These are phyloP conservation scores for Prinia subflava DNA, from an alignment of 2,113 vertebrate species.

Conservation along the genomic window DNA sequence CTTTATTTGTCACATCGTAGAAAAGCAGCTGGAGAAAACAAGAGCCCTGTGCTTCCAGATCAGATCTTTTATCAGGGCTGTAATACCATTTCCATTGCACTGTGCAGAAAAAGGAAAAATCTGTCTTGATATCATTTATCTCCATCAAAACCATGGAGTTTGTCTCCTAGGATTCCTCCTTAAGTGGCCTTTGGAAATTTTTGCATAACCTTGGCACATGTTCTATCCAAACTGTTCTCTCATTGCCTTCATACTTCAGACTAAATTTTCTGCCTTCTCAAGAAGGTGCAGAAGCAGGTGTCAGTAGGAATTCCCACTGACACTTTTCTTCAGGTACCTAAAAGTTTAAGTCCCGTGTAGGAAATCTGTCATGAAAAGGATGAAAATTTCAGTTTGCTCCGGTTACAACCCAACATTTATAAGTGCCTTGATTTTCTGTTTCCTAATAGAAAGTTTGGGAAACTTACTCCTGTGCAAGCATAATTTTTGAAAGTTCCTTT, in stretches of 20 bases:
- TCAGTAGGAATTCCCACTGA: not conserved
- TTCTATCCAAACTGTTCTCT: not conserved
- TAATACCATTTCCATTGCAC: not conserved
- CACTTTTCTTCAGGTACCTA: not conserved
- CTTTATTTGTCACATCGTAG: not conserved
- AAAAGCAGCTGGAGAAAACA: not conserved
- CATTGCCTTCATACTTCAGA: not conserved
- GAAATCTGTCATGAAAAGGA: not conserved
- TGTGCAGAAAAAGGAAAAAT: not conserved
- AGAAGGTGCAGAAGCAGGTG: not conserved
- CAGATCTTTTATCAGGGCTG: not conserved
- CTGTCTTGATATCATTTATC: not conserved
- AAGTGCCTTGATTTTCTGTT: not conserved
- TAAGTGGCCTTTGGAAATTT: not conserved
- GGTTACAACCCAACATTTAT: not conserved
- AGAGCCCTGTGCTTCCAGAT: not conserved
- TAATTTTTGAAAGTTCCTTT: not conserved
- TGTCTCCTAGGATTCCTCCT: not conserved
- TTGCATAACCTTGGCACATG: not conserved
- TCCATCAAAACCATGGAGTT: not conserved
- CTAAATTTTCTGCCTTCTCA: not conserved
- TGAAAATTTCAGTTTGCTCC: not conserved
- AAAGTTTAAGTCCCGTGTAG: not conserved
- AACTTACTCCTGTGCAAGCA: not conserved
- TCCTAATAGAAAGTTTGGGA: constrained; percentile 1